Conservation (phyloP, 2,888 invertebrate genomes). For the Anthoptus insignis region DNA sequence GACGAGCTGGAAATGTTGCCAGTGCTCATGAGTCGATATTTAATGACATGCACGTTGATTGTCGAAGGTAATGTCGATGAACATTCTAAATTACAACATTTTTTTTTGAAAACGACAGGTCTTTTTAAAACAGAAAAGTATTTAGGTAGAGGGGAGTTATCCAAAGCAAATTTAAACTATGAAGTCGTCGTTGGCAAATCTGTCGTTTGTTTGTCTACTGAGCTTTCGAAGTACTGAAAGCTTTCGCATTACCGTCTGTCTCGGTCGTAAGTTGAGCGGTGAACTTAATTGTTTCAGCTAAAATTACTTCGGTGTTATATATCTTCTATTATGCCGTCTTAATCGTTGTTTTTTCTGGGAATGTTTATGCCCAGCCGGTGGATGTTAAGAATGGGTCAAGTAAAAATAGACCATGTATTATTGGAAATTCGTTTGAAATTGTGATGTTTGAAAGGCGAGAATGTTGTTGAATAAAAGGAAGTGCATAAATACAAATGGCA, state of each 20-base stretch:
- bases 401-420: conserved; percentile 74
- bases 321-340: conserved; percentile 72
- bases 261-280: conserved; percentile 60
- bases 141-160: conserved; percentile 42
- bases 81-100: conserved; percentile 54
- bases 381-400: conserved; percentile 74
- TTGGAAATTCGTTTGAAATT: conserved; percentile 72
- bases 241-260: conserved; percentile 62
- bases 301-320: conserved; percentile 27
- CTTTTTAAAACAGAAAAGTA: conserved; percentile 45
- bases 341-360: conserved; percentile 68
- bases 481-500: conserved; percentile 5
- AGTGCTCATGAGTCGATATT: conserved; percentile 39
- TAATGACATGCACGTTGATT: conserved; percentile 58
- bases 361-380: conserved; percentile 61
- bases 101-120: conserved; percentile 22
- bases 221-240: conserved; percentile 67
- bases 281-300: conserved; percentile 9
- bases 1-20: conserved; percentile 43
- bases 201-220: conserved; percentile 57
- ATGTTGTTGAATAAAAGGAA: conserved; percentile 55
- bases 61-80: conserved; percentile 58
- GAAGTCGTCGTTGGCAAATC: conserved; percentile 53
- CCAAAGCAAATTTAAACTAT: conserved; percentile 42
- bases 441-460: conserved; percentile 57